Percentiles rank a stretch among this genome's conserved stretches.
Conservation (phyloP, 2,113 vertebrate species). For the Marcusenius ussheri region DNA sequence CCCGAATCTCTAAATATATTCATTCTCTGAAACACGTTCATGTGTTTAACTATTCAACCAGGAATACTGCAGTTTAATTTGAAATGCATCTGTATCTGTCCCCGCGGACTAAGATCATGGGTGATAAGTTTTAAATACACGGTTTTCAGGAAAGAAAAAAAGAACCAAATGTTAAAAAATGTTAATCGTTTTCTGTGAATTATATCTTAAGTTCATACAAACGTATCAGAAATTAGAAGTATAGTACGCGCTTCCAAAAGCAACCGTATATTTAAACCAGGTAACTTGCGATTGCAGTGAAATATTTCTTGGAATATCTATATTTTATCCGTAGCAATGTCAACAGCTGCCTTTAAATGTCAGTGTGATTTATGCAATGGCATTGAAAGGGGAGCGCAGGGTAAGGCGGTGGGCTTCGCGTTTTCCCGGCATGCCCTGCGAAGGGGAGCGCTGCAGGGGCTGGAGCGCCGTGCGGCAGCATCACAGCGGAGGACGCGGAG, state of each 20-base stretch:
- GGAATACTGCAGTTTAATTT: background rate
- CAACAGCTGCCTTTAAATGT: background rate
- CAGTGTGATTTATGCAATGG: background rate
- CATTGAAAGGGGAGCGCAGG: conserved; percentile 6
- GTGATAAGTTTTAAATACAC: background rate
- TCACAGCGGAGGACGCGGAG: conserved; percentile 1
- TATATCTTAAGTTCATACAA: background rate
- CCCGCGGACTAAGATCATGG: background rate
- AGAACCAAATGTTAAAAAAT: background rate
- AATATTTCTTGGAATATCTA: background rate
- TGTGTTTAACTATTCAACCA: background rate
- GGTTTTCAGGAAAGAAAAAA: background rate
- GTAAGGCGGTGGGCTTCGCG: conserved; percentile 28
- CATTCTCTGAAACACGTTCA: background rate
- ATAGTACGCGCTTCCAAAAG: background rate
- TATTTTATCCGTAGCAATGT: background rate
- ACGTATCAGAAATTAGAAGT: background rate
- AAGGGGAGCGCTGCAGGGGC: conserved; percentile 23
- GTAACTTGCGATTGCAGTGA: background rate
- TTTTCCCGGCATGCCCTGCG: conserved; percentile 61
- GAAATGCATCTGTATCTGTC: background rate
- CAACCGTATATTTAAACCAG: background rate
- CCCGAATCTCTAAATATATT: background rate
- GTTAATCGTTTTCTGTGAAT: background rate
- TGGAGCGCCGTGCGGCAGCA: conserved; percentile 26